Evolutionary conservation across 2,888 invertebrate species (phyloP).

Genomic region (Mechanitis messenoides): DNA sequence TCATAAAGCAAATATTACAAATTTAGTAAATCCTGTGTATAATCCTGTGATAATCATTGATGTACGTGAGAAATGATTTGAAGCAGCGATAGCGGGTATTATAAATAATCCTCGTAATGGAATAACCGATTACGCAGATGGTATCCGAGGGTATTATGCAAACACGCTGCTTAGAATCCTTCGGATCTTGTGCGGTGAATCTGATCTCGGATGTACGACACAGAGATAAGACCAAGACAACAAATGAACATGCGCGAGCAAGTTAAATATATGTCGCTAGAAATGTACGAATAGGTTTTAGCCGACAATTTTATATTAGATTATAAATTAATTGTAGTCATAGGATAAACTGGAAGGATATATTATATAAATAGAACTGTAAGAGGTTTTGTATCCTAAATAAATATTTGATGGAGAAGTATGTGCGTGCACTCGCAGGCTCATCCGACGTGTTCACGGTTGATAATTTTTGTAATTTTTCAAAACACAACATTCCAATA

Average conservation of each 20-base stretch:
- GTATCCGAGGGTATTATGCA: slow-evolving; percentile 24
- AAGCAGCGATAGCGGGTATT: slow-evolving; percentile 19
- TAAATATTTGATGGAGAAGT: slow-evolving; percentile 3
- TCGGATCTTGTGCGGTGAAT: slow-evolving; percentile 35
- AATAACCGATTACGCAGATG: slow-evolving; percentile 27
- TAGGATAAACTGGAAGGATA: neutral
- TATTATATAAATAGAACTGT: neutral
- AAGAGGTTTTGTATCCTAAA: neutral
- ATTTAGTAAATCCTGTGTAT: slow-evolving; percentile 8
- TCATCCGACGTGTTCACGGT: slow-evolving; percentile 57
- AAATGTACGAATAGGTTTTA: slow-evolving; percentile 16
- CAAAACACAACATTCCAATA: slow-evolving; percentile 27
- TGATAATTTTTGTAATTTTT: slow-evolving; percentile 30
- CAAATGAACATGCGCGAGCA: slow-evolving; percentile 69
- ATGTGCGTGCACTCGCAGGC: slow-evolving; percentile 61
- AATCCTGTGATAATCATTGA: slow-evolving; percentile 21
- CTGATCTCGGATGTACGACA: slow-evolving; percentile 52
- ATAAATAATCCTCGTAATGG: slow-evolving; percentile 27
- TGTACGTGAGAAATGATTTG: slow-evolving; percentile 25
- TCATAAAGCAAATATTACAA: neutral
- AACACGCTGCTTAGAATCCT: slow-evolving; percentile 51
- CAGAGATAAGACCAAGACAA: slow-evolving; percentile 55
- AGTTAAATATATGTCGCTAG: slow-evolving; percentile 25
- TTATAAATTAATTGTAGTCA: too few relatives aligned
- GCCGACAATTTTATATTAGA: neutral